Evolutionary conservation across 2,888 invertebrate species (phyloP).

Genomic region (Ophion ellenae): DNA sequence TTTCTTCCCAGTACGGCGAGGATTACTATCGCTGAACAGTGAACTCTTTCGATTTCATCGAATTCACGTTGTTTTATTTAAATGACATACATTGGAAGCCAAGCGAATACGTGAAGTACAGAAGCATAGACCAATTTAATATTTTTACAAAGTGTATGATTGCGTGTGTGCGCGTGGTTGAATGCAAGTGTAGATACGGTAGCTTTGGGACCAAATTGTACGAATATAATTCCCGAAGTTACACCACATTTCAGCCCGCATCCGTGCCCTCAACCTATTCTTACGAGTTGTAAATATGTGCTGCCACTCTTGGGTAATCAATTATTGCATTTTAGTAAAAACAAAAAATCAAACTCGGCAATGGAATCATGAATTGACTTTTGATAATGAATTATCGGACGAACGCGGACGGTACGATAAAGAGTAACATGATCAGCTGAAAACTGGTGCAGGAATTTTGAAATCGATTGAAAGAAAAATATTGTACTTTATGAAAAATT

Average conservation of each 20-base stretch:
- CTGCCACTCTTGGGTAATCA: conserved; percentile 95
- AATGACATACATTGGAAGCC: conserved; percentile 87
- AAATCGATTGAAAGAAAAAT: neutral
- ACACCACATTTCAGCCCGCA: conserved; percentile 75
- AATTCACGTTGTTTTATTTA: conserved; percentile 54
- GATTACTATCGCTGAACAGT: conserved; percentile 22
- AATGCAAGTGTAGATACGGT: conserved; percentile 28
- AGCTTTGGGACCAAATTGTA: conserved; percentile 23
- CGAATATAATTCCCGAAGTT: conserved; percentile 6
- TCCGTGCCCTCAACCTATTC: neutral
- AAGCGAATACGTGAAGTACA: conserved; percentile 94
- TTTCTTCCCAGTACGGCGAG: conserved; percentile 27
- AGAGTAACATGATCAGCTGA: neutral
- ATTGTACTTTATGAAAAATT: neutral
- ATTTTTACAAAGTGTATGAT: conserved; percentile 61
- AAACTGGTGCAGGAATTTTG: neutral
- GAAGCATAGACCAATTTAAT: conserved; percentile 52
- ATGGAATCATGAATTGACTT: conserved; percentile 55
- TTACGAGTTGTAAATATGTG: conserved; percentile 94
- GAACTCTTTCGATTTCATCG: conserved; percentile 55
- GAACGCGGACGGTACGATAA: neutral
- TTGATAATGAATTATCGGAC: conserved; percentile 25
- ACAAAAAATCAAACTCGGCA: conserved; percentile 42
- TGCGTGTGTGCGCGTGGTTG: conserved; percentile 21
- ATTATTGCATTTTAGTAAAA: conserved; percentile 89